Conservation (phyloP, 2,888 invertebrate genomes). For the Sthenelais limicola region DNA sequence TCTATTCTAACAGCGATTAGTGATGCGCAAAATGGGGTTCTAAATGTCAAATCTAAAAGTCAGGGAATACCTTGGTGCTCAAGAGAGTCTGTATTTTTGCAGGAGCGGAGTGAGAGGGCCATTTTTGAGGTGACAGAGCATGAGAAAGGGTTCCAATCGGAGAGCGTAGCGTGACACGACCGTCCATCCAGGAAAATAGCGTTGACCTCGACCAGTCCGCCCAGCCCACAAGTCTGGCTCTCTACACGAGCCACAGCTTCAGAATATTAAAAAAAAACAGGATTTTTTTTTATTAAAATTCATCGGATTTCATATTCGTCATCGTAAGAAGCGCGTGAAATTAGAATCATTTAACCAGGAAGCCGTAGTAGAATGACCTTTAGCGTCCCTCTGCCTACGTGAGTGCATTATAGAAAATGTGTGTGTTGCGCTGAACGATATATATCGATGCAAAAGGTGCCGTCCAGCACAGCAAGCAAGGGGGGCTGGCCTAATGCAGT, state of each 20-base stretch:
- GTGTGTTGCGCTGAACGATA: too few species aligned
- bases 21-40: too few species aligned
- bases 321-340: too few species aligned
- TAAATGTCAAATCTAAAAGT: too few species aligned
- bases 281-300: neutral
- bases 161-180: conserved; percentile 33
- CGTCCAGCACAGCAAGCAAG: too few species aligned
- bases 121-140: conserved; percentile 38
- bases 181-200: conserved; percentile 29
- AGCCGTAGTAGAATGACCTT: too few species aligned
- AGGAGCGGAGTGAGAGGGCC: conserved; percentile 36
- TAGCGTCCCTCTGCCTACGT: too few species aligned
- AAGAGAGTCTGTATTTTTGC: conserved; percentile 35
- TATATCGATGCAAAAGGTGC: too few species aligned
- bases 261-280: neutral
- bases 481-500: too few species aligned
- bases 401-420: too few species aligned
- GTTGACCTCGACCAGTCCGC: conserved; percentile 33
- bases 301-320: neutral
- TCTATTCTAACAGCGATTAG: too few species aligned
- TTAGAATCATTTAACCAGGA: too few species aligned
- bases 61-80: conserved; percentile 43
- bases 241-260: conserved; percentile 9
- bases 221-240: conserved; percentile 37
- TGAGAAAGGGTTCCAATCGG: conserved; percentile 43